phyloP scores from a whole-genome alignment of 2,888 invertebrate genomes.

The Atherix ibis region DNA sequence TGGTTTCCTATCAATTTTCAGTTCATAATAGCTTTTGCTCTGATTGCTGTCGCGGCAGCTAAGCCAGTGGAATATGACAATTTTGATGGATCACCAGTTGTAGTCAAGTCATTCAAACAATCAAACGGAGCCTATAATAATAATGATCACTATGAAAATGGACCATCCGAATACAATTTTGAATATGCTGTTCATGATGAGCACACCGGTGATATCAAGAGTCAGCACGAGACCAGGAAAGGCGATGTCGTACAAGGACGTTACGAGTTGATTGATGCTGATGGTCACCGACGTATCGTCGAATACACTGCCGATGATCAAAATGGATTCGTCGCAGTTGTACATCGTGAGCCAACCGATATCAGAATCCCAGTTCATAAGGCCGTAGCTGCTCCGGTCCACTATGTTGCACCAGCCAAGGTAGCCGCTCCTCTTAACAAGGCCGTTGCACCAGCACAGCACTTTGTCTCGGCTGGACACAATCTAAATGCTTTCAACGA shows the following conservation, averaged over 20 bases:
- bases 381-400: conserved; percentile 16
- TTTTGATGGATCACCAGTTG: no score
- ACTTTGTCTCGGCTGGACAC: no score
- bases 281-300: conserved; percentile 30
- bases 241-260: conserved; percentile 31
- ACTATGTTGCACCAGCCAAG: not conserved
- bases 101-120: no score
- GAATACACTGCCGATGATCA: conserved; percentile 31
- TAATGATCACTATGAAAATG: conserved; percentile 9
- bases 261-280: conserved; percentile 30
- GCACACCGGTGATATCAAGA: conserved; percentile 30
- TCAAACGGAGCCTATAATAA: no score
- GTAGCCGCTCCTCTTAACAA: no score
- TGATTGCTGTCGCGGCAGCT: no score
- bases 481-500: no score
- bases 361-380: conserved; percentile 6
- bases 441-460: no score
- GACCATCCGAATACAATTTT: conserved; percentile 25
- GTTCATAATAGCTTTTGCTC: no score
- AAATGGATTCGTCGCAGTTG: conserved; percentile 33
- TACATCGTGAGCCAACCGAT: conserved; percentile 21
- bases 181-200: conserved; percentile 25
- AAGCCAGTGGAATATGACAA: no score
- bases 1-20: no score
- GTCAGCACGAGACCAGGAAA: conserved; percentile 28